Evolutionary conservation across 2,888 invertebrate genomes (phyloP), one percentile per base, ranked within the genome.

Genomic region (Ypsolopha sequella): DNA sequence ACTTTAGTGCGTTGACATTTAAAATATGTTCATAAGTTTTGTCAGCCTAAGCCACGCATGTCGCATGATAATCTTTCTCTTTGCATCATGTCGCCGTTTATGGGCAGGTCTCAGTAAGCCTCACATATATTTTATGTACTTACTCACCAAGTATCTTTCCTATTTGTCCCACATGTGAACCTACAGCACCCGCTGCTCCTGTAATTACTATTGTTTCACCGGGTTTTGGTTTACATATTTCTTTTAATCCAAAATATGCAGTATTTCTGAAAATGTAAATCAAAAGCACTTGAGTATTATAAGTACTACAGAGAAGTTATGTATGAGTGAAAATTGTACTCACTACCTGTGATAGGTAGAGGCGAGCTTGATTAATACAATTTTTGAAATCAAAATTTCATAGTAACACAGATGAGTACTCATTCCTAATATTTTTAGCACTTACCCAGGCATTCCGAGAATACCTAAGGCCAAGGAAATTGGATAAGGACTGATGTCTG

Each of bases 111-210:
- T n/a, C n/a, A n/a, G n/a, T n/a, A n/a, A n/a, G n/a, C n/a, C n/a
- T n/a, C n/a, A n/a, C n/a, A n/a, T n/a, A n/a, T n/a, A n/a, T n/a
- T n/a, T n/a, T n/a, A n/a, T n/a, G 11, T 11, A 41, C 8, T 9
- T n/a, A 56, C 60, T 47, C 63, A 84, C 86, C 92, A 71, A 91
- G 86, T 48, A 91, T 88, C 78, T 93, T 94, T 1, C 90, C 94
- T 56, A 95, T 92, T 81, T 94, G 94, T 1, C 94, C 94, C 34
- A 93, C 94, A 48, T 91, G 87, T 53, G 89, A 91, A 6, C 94
- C 95, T 10, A 94, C 93, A 39, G 93, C 94, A 13, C 94, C 94
- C 24, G 92, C 94, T 10, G 94, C 94, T 6, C 91, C 91, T 35
- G 90, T 91, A 1, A 95, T 89, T 1, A 92, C 90, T 10, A 94